A percentile compares a stretch with the other conserved stretches of the same genome.
These are phyloP conservation scores for Ctenoplectra terminalis DNA, from an alignment of 1,140 invertebrate species.

Conservation along the genomic window DNA sequence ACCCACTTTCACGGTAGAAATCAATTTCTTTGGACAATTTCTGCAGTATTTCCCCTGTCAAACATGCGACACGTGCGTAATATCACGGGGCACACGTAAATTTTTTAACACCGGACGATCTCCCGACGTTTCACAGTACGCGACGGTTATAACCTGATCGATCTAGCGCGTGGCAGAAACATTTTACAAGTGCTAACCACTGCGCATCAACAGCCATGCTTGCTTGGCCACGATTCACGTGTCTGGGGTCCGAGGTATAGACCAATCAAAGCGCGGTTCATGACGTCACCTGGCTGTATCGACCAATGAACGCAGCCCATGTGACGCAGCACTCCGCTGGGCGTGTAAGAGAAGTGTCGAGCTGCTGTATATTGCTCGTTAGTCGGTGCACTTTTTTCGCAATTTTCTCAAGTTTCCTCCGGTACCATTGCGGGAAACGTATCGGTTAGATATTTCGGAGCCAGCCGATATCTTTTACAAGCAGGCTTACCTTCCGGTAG, in stretches of 20 bases:
- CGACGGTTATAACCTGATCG: conserved; percentile 80
- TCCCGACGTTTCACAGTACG: conserved; percentile 60
- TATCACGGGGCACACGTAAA: conserved; percentile 25
- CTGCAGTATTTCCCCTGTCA: conserved; percentile 43
- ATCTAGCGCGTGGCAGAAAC: conserved; percentile 82
- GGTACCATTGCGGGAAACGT: background rate
- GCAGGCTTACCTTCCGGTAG: conserved; percentile 52
- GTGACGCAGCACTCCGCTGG: conserved; percentile 80
- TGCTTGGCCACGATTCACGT: conserved; percentile 82
- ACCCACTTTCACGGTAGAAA: conserved; percentile 67
- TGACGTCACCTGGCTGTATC: conserved; percentile 82
- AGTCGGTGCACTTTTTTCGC: conserved; percentile 43
- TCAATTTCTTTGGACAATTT: conserved; percentile 58
- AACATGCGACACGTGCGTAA: conserved; percentile 28
- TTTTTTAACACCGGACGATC: conserved; percentile 39
- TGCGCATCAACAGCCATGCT: conserved; percentile 83
- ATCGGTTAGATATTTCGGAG: background rate
- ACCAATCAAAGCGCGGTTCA: conserved; percentile 72
- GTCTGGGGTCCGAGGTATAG: conserved; percentile 76
- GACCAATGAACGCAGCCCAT: conserved; percentile 82
- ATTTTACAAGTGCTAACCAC: conserved; percentile 82
- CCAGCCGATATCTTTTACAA: conserved; percentile 28
- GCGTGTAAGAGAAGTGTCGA: conserved; percentile 72
- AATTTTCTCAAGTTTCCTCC: conserved; percentile 41
- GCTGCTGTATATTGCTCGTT: conserved; percentile 58